Percentiles rank a stretch among this genome's conserved stretches.
Evolutionary conservation across 1,140 invertebrate genomes (phyloP).

Genomic region (Bombus pyrosoma): DNA sequence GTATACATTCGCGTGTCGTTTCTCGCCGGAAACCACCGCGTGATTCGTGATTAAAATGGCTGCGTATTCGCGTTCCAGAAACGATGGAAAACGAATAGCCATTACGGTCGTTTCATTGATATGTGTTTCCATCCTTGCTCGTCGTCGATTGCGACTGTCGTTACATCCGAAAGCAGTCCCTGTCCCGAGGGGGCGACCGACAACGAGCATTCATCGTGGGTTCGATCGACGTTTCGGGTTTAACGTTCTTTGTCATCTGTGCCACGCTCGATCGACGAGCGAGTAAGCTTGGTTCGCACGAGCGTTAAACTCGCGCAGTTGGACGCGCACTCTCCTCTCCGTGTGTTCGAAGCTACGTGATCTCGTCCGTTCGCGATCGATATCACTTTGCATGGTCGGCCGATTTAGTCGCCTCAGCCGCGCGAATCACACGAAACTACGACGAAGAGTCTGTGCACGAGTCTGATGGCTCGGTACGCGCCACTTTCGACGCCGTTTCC

Average conservation of each 20-base stretch:
- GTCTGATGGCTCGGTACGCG: background rate
- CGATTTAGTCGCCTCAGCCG: background rate
- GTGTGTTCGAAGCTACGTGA: background rate
- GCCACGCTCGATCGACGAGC: background rate
- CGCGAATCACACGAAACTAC: background rate
- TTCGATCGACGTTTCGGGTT: background rate
- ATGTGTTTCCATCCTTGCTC: slow-evolving; percentile 21
- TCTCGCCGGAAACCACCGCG: background rate
- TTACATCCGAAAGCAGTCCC: background rate
- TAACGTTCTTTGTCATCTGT: background rate
- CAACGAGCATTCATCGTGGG: background rate
- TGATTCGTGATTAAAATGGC: background rate
- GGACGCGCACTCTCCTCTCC: background rate
- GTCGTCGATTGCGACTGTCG: background rate
- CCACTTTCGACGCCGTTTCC: background rate
- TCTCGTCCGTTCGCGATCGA: background rate
- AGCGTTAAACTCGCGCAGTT: background rate
- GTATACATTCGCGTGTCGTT: slow-evolving; percentile 6
- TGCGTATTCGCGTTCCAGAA: background rate
- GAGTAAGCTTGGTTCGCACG: background rate
- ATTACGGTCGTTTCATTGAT: slow-evolving; percentile 14
- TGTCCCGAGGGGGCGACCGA: background rate
- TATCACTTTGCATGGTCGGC: background rate
- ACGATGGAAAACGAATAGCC: background rate
- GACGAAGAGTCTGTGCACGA: background rate